A percentile compares a stretch with the other conserved stretches of the same genome.
Conservation (phyloP, 2,113 vertebrate genomes). For the Kobus ellipsiprymnus region DNA sequence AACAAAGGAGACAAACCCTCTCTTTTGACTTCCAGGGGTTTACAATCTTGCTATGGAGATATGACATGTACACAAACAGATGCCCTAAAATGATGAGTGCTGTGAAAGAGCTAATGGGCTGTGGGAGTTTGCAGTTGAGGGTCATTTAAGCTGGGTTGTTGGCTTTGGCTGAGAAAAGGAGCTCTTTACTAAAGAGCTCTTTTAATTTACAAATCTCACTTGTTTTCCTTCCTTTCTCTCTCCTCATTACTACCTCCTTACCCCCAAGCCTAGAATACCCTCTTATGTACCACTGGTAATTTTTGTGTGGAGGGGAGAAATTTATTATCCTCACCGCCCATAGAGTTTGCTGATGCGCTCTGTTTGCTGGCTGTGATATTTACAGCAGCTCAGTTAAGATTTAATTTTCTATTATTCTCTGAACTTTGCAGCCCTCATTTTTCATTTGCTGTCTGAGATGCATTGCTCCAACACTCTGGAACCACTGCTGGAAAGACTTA, state of each 20-base stretch:
- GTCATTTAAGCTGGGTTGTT: not conserved
- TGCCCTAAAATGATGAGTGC: not conserved
- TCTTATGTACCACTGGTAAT: not conserved
- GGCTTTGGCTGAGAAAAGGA: not conserved
- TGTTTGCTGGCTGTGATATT: not conserved
- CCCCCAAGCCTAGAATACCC: not conserved
- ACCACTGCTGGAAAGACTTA: slow-evolving; percentile 47
- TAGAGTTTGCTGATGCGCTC: not conserved
- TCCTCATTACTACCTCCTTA: not conserved
- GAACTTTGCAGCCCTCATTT: slow-evolving; percentile 45
- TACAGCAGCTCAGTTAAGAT: slow-evolving; percentile 35
- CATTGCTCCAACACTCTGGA: slow-evolving; percentile 29
- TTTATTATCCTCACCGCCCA: not conserved
- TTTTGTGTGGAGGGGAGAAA: not conserved
- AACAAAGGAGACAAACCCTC: not conserved
- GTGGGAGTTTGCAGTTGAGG: not conserved
- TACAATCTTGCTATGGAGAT: not conserved
- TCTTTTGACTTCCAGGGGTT: not conserved
- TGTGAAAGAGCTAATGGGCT: not conserved
- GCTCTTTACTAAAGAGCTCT: not conserved
- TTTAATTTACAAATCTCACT: not conserved
- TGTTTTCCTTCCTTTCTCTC: not conserved
- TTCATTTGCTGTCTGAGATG: slow-evolving; percentile 24
- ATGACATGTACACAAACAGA: not conserved
- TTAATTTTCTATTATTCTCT: slow-evolving; percentile 51